A percentile compares a stretch with the other conserved stretches of the same genome.
These are phyloP conservation scores for Arbacia lixula DNA, from an alignment of 53 echinoderm and acorn worm genomes.

Conservation along the genomic window DNA sequence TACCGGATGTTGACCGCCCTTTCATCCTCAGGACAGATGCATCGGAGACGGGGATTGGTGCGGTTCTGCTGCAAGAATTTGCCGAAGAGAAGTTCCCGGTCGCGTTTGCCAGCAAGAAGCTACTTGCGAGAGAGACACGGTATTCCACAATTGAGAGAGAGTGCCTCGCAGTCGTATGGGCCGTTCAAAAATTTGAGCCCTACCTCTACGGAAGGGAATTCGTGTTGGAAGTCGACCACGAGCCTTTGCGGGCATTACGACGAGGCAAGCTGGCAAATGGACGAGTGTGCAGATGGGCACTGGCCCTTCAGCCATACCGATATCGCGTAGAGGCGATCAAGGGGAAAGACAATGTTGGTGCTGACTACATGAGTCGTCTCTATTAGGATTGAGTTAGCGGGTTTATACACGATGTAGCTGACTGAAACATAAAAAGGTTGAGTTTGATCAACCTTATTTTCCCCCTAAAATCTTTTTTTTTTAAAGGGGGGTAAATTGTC, in stretches of 20 bases:
- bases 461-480: too few species aligned
- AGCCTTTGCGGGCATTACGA: constrained; percentile 51
- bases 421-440: too few species aligned
- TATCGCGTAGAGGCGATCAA: constrained; percentile 49
- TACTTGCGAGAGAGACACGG: constrained; percentile 42
- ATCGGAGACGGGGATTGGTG: constrained; percentile 54
- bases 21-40: constrained; percentile 67
- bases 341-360: constrained; percentile 71
- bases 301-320: constrained; percentile 58
- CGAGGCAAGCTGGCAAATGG: constrained; percentile 49
- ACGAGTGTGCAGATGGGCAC: constrained; percentile 70
- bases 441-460: too few species aligned
- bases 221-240: constrained; percentile 58
- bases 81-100: constrained; percentile 54
- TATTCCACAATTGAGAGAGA: constrained; percentile 67
- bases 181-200: constrained; percentile 56
- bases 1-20: constrained; percentile 53
- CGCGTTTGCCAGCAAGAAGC: constrained; percentile 66
- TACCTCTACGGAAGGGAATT: constrained; percentile 63
- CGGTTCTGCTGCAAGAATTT: constrained; percentile 63
- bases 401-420: too few species aligned
- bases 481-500: too few species aligned
- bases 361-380: too few species aligned
- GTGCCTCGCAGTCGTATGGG: constrained; percentile 72
- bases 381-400: too few species aligned